phyloP scores from a whole-genome alignment of 1,140 invertebrate genomes.

The Diplogasteroides magnus region DNA sequence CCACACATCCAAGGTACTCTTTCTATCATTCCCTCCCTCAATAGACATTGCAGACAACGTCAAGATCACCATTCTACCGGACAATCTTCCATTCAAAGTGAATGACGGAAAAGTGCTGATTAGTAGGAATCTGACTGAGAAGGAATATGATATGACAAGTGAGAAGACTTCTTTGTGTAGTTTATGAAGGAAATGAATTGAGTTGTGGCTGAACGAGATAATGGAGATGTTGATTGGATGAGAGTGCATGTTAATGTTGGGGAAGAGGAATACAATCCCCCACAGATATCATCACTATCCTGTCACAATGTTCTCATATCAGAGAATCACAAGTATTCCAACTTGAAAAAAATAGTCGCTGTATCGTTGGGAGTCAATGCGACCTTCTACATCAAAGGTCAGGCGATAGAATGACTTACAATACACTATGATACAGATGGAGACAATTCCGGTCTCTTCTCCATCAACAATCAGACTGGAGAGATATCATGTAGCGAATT shows the following conservation, averaged over 20 bases:
- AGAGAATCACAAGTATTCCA: slow-evolving; percentile 18
- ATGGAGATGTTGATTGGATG: neutral
- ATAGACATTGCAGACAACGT: too few species aligned
- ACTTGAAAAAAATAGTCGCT: slow-evolving; percentile 25
- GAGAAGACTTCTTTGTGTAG: too few species aligned
- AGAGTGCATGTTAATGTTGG: neutral
- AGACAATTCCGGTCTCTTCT: slow-evolving; percentile 61
- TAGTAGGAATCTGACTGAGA: too few species aligned
- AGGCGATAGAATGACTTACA: neutral
- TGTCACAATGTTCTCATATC: slow-evolving; percentile 26
- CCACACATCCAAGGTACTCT: too few species aligned
- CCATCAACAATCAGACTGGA: slow-evolving; percentile 68
- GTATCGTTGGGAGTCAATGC: slow-evolving; percentile 13
- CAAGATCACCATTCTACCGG: too few species aligned
- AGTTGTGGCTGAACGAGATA: neutral
- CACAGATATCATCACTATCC: slow-evolving; percentile 13
- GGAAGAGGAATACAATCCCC: too few species aligned
- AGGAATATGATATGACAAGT: too few species aligned
- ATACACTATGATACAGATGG: neutral
- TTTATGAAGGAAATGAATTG: too few species aligned
- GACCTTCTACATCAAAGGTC: slow-evolving; percentile 25
- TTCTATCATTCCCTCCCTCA: too few species aligned
- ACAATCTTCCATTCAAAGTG: too few species aligned
- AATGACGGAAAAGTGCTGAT: too few species aligned
- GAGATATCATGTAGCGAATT: slow-evolving; percentile 69